Conservation (phyloP, 1,140 invertebrate species). For the Linepithema humile region DNA sequence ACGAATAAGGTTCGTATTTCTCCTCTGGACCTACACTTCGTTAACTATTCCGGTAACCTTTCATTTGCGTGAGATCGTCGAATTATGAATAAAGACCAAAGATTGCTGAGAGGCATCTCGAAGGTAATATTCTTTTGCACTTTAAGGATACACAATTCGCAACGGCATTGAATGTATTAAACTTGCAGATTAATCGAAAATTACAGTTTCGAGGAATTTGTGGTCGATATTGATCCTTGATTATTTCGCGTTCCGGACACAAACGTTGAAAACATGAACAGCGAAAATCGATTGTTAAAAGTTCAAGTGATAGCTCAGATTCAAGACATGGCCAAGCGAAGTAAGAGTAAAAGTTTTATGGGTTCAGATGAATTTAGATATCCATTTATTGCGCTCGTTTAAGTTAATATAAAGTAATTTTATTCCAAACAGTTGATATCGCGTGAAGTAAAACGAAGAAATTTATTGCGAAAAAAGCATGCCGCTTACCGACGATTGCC, state of each 20-base stretch:
- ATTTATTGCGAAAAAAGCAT: neutral
- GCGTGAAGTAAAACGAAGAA: neutral
- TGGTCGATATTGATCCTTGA: neutral
- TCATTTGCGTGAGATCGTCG: slow-evolving; percentile 7
- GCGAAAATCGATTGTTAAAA: slow-evolving; percentile 30
- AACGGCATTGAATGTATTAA: neutral
- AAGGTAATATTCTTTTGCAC: neutral
- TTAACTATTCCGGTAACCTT: neutral
- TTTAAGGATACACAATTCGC: neutral
- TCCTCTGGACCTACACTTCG: slow-evolving; percentile 5
- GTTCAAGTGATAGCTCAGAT: neutral
- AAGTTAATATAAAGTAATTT: neutral
- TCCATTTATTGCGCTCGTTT: neutral
- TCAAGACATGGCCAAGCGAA: neutral
- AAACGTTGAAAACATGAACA: neutral
- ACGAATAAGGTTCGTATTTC: slow-evolving; percentile 8
- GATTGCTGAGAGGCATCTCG: neutral
- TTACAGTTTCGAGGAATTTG: neutral
- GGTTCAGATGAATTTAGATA: neutral
- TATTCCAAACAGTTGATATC: neutral
- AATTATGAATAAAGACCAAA: slow-evolving; percentile 51
- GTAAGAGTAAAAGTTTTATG: too few species aligned
- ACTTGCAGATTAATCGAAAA: neutral
- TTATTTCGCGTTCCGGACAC: slow-evolving; percentile 22
- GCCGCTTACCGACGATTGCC: neutral